Base-by-base conservation (phyloP, 2,113 vertebrate genomes). In the Acrocephalus kingi region DNA sequence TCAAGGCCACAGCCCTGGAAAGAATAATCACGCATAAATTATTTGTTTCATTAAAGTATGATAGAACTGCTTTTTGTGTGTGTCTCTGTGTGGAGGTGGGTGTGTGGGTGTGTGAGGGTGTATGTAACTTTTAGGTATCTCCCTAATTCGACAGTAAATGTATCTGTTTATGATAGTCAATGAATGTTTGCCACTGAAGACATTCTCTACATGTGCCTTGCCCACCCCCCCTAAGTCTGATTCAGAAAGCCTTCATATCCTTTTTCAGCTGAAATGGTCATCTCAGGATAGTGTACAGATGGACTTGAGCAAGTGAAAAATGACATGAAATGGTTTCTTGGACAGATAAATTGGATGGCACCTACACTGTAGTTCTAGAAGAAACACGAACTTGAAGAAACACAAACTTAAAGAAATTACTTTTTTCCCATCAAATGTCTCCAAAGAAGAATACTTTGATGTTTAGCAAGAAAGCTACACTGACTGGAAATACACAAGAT, bases 61-160 rank as follows among this genome's bases (percentile, higher is more conserved):
- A 56, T 5, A 69, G 22, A 81, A 81, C 20, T 46, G 25, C 6
- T n/a, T 18, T 49, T 27, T 48, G 3, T 2, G 1, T 21, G 4
- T 28, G 33, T 37, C 9, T 56, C 2, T n/a, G 3, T 41, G 7
- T 49, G 37, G 37, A 11, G 11, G 2, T 49, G 4, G 33, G 8
- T 33, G 6, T 19, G 1, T 15, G 24, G 31, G 3, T 39, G 2
- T 45, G 5, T 21, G 5, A 35, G 5, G 23, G 5, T 33, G 4
- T 37, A 8, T 37, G 12, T 56, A 58, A 66, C 11, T 15, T 91
- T 48, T 22, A 86, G 9, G 5, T 37, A 18, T 58, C 55, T 69
- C 56, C 46, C 25, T 69, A 74, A 69, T 23, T 10, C 1, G 7
- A 48, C 16, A 43, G 15, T 69, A 52, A 48, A 81, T 22, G 14